These are phyloP conservation scores for Caenorhabditis sp. DNA, from an alignment of 2,888 invertebrate genomes.

Conservation along the genomic window DNA sequence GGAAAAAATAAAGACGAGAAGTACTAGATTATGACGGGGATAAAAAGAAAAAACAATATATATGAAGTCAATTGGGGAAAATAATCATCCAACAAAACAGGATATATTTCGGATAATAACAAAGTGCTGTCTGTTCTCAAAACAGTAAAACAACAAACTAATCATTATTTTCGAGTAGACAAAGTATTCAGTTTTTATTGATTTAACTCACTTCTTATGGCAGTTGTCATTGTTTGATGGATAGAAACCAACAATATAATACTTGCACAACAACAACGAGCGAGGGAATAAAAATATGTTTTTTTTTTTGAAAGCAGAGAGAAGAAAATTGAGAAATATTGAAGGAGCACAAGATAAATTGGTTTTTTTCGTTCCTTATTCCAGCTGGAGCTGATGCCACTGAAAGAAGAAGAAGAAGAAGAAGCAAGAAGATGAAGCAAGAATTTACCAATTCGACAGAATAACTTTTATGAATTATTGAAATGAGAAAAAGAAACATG, in stretches of 20 bases:
- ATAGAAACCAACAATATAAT: neutral
- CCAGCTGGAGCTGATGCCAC: neutral
- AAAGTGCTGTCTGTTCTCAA: too few species aligned
- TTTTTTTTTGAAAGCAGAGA: neutral
- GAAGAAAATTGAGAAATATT: neutral
- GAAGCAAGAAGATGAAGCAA: too few species aligned
- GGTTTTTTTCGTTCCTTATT: neutral
- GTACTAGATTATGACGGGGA: conserved; percentile 21
- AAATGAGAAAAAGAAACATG: too few species aligned
- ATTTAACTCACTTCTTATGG: neutral
- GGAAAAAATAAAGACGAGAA: conserved; percentile 5
- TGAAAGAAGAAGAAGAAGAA: neutral
- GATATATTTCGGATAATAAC: too few species aligned
- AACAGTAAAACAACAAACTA: too few species aligned
- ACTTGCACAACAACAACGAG: neutral
- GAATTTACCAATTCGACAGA: too few species aligned
- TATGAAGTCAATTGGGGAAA: too few species aligned
- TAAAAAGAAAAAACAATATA: neutral
- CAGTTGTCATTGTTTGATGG: neutral
- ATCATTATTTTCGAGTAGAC: too few species aligned
- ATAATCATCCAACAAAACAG: too few species aligned
- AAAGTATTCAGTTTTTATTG: too few species aligned
- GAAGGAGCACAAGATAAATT: neutral
- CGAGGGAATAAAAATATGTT: neutral
- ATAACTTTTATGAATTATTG: too few species aligned